Percentiles rank a stretch among this genome's conserved stretches.
phyloP scores from a whole-genome alignment of 2,888 invertebrate genomes.

The Agonopterix alstromeriana region DNA sequence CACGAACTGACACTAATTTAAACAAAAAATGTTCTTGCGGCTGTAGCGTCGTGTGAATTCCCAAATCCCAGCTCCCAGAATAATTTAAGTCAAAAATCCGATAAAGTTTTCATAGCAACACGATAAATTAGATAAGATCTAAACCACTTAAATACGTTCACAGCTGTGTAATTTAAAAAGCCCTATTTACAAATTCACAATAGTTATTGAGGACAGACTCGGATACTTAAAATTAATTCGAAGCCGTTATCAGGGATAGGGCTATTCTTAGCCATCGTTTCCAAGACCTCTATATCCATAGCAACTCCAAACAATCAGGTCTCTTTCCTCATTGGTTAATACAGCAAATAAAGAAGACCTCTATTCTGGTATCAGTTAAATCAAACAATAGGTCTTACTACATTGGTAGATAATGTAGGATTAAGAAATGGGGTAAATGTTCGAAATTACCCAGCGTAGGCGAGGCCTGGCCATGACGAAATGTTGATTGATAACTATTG shows the following conservation, averaged over 20 bases:
- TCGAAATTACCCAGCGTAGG: conserved; percentile 61
- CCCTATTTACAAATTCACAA: conserved; percentile 16
- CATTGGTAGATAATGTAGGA: conserved; percentile 33
- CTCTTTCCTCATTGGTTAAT: too few species aligned
- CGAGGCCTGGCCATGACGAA: conserved; percentile 65
- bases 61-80: too few species aligned
- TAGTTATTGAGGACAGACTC: conserved; percentile 28
- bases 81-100: too few species aligned
- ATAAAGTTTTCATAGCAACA: too few species aligned
- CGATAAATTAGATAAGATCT: too few species aligned
- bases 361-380: neutral
- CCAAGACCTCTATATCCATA: conserved; percentile 18
- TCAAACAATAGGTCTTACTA: conserved; percentile 19
- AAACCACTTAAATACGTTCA: too few species aligned
- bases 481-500: conserved; percentile 63
- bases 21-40: too few species aligned
- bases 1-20: too few species aligned
- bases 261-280: conserved; percentile 33
- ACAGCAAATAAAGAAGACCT: conserved; percentile 9
- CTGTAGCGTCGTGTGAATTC: too few species aligned
- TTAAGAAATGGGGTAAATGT: conserved; percentile 68
- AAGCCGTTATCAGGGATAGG: conserved; percentile 29
- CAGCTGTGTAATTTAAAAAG: conserved; percentile 19
- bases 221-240: conserved; percentile 34
- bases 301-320: neutral